Evolutionary conservation across 1,140 invertebrate genomes (phyloP), one percentile per base, ranked within the genome.

Genomic region (Drosophila suzukii): DNA sequence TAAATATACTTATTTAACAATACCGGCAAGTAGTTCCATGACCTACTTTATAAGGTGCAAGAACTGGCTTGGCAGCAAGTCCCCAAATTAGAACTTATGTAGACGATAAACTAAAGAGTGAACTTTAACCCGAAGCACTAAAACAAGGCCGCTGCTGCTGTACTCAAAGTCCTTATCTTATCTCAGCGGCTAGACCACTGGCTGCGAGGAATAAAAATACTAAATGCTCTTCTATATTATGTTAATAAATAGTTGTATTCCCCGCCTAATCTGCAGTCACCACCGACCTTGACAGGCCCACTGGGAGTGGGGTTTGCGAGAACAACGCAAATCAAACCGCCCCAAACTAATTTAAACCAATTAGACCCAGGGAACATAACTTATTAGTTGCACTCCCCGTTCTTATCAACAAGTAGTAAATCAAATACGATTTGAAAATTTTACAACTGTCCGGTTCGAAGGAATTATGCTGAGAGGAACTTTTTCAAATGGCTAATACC

Each of bases 321-420:
- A 74, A 62, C 58, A 60, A 75, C 81, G 76, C 77, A 81, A 65
- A 74, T 70, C 50, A 27, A 67, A 49, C 81, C 46, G 55, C 63
- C 49, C 7, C 15, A 53, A 85, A 71, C 81, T 85, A 81, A 85
- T 71, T 67, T 4, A 54, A 75, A 75, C 81, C 78, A 81, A 66
- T 57, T 72, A 44, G 30, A 67, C 75, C 74, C 59, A 67, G 56
- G 55, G 46, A 10, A 46, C 56, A 43, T 83, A 56, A 78, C 55
- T 49, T 68, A 53, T 39, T 46, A 59, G 10, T 54, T 58, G 44
- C 54, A 67, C 71, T 83, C 51, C 49, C 60, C 24, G 34, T 20
- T 39, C 57, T 56, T 57, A 73, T 72, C 59, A 46, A 24, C 15
- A 10, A 10, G 32, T 56, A 13, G 27, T 57, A 57, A 65, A 75